Base-by-base conservation (phyloP, 2,797 vertebrate genomes). In the Anniella stebbinsi region DNA sequence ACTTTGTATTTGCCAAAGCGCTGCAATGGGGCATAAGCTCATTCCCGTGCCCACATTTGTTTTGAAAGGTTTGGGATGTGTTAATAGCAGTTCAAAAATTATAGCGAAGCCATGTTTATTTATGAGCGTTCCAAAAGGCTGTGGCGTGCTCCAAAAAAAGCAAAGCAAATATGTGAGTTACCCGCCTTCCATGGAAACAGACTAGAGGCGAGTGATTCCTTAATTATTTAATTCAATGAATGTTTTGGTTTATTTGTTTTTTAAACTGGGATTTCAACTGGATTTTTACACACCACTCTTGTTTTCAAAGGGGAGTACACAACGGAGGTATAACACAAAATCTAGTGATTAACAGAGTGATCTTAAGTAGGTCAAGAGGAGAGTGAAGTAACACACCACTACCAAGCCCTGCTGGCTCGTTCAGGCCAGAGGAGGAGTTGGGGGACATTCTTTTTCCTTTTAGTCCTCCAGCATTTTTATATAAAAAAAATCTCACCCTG, bases 81-180 rank as follows among this genome's bases (percentile, higher is more conserved):
- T 67, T 82, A 78, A 83, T 0, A 82, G 57, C 33, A 51, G 51
- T 51, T 51, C 88, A 63, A 85, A 90, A 33, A 45, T 13, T 25
- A 10, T 73, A 89, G 45, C 17, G 51, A 21, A 69, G 33, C 63
- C 45, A 57, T 60, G 9, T 88, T 89, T 63, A 15, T 21, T 90
- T 89, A 91, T 89, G 78, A 18, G 28, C 6, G 41, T 15, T 76
- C 67, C 48, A 28, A n/a, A n/a, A 80, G 91, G 57, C 51, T 57
- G 45, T 17, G 41, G 48, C 80, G 15, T 5, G 51, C 69, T 63
- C 66, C 86, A 25, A 0, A 87, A 0, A 87, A 48, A 83, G 87
- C 88, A 63, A 86, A 94, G 91, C 0, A 70, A 48, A 93, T 87
- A 88, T 89, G 93, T 90, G 92, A 88, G 92, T 72, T 2, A 9